A percentile compares a stretch with the other conserved stretches of the same genome.
These are phyloP conservation scores for Diarsia brunnea DNA, from an alignment of 2,888 invertebrate species.

Conservation along the genomic window DNA sequence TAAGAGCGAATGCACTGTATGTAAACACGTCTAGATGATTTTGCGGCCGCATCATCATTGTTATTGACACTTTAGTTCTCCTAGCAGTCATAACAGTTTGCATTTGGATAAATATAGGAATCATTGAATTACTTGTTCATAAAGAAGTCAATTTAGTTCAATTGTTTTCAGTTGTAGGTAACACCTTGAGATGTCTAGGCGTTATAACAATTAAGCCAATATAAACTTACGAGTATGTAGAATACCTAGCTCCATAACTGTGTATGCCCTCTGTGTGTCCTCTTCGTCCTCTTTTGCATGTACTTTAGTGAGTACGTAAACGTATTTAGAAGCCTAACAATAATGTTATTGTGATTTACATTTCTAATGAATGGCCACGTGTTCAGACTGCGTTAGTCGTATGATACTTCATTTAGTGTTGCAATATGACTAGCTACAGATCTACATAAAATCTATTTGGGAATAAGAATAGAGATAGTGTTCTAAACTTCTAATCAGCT, in stretches of 20 bases:
- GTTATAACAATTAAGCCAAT: conserved; percentile 56
- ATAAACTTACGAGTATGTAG: conserved; percentile 25
- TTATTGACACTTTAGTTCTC: conserved; percentile 37
- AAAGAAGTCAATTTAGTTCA: conserved; percentile 62
- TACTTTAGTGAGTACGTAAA: conserved; percentile 19
- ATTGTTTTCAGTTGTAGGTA: conserved; percentile 57
- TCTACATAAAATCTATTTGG: not conserved
- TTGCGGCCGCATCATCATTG: conserved; percentile 14
- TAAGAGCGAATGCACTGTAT: not conserved
- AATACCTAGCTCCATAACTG: conserved; percentile 5
- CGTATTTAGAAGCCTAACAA: conserved; percentile 27
- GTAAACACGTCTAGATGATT: conserved; percentile 5
- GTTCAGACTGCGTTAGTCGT: conserved; percentile 1
- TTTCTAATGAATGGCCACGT: conserved; percentile 29
- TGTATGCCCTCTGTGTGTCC: conserved; percentile 48
- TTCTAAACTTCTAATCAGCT: not conserved
- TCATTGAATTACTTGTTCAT: conserved; percentile 58
- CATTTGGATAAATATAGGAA: conserved; percentile 53
- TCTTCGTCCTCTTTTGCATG: conserved; percentile 47
- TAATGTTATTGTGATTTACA: conserved; percentile 22
- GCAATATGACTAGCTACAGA: not conserved
- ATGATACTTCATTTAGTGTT: not conserved
- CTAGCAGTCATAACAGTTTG: conserved; percentile 19
- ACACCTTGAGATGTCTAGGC: conserved; percentile 56
- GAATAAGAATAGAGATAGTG: not conserved